These are phyloP conservation scores for Auanema freiburgensis DNA, from an alignment of 2,888 invertebrate genomes.

Conservation along the genomic window DNA sequence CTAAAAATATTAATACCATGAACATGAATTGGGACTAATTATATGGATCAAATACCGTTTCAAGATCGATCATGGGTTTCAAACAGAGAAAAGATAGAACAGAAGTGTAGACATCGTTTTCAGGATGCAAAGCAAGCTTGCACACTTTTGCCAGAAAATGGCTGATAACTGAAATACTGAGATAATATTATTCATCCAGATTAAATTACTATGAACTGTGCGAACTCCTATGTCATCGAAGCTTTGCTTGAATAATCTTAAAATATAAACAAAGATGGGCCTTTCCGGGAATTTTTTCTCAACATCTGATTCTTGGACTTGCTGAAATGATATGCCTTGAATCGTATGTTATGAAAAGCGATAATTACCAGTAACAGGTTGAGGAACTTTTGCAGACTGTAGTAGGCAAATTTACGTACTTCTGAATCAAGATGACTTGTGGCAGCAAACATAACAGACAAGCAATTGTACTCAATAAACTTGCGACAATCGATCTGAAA, in stretches of 20 bases:
- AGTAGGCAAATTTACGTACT: constrained; percentile 40
- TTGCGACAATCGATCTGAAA: constrained; percentile 39
- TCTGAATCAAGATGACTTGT: constrained; percentile 32
- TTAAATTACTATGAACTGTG: not conserved
- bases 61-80: constrained; percentile 78
- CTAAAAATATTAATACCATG: constrained; percentile 11
- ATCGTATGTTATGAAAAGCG: not conserved
- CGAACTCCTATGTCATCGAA: constrained; percentile 19
- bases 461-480: constrained; percentile 46
- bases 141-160: constrained; percentile 77
- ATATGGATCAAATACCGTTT: constrained; percentile 69
- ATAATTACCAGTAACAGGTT: constrained; percentile 28
- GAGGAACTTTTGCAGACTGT: constrained; percentile 41
- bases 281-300: constrained; percentile 49
- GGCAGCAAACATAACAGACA: constrained; percentile 48
- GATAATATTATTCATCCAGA: not conserved
- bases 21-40: too few relatives aligned
- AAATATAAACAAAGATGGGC: constrained; percentile 36
- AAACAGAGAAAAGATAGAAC: constrained; percentile 80
- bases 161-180: constrained; percentile 68
- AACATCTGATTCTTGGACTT: too few relatives aligned
- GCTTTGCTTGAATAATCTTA: constrained; percentile 50
- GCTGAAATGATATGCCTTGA: not conserved
- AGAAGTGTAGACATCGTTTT: constrained; percentile 72
- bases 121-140: constrained; percentile 77